A percentile compares a stretch with the other conserved stretches of the same genome.
Evolutionary conservation across 23 tunicate genomes (phyloP).

Genomic region (Trididemnum nubilum): DNA sequence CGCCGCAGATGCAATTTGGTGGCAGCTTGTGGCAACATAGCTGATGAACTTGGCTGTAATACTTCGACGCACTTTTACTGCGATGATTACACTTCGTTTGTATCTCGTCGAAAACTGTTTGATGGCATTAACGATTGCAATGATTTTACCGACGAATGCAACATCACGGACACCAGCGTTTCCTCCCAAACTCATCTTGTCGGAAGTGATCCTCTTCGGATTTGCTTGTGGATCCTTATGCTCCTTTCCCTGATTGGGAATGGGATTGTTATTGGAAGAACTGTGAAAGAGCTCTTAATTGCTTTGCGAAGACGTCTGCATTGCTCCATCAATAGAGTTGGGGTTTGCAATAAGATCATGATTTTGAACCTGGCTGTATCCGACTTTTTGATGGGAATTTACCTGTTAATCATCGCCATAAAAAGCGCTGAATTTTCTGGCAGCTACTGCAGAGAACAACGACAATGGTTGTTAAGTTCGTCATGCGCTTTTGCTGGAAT

Average conservation of each 20-base stretch:
- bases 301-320: conserved; percentile 28
- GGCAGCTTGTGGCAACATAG: conserved; percentile 11
- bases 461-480: conserved; percentile 50
- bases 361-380: conserved; percentile 61
- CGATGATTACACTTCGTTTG: conserved; percentile 18
- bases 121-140: conserved; percentile 55
- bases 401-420: conserved; percentile 36
- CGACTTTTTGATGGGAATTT: conserved; percentile 78
- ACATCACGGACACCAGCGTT: not conserved
- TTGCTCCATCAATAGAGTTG: conserved; percentile 29
- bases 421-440: conserved; percentile 43
- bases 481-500: conserved; percentile 46
- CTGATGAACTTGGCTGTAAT: conserved; percentile 39
- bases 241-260: conserved; percentile 54
- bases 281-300: conserved; percentile 24
- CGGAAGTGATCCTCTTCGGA: not conserved
- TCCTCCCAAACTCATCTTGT: conserved; percentile 42
- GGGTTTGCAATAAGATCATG: conserved; percentile 65
- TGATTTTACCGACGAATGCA: conserved; percentile 66
- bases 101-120: not conserved
- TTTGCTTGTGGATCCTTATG: conserved; percentile 51
- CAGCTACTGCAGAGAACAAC: conserved; percentile 38
- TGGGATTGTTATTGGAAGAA: conserved; percentile 35
- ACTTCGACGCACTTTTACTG: conserved; percentile 43
- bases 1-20: conserved; percentile 38